Evolutionary conservation across 2,113 vertebrate species (phyloP).

Genomic region (Dasyurus viverrinus): DNA sequence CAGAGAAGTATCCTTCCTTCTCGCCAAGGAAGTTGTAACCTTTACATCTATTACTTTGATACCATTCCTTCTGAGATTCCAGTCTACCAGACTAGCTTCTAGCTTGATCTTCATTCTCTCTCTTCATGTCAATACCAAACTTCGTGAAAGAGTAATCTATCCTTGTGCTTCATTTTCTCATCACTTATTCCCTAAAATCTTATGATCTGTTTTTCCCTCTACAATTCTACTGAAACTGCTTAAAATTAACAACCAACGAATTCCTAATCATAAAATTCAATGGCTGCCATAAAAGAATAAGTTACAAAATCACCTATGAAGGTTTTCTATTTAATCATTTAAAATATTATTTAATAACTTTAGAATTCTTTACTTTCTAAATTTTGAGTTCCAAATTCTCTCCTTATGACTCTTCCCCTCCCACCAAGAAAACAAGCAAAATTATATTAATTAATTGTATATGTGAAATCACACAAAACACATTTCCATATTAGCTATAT

Average conservation of each 20-base stretch:
- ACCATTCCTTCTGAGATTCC: neutral
- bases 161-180: neutral
- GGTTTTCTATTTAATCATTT: neutral
- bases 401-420: neutral
- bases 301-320: neutral
- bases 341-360: neutral
- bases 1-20: neutral
- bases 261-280: neutral
- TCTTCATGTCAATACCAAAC: neutral
- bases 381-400: neutral
- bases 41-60: neutral
- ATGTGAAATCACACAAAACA: neutral
- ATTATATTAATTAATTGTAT: neutral
- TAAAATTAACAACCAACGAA: neutral
- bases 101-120: neutral
- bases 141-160: neutral
- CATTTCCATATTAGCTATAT: neutral
- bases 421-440: neutral
- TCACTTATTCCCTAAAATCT: neutral
- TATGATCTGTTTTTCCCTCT: neutral
- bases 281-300: neutral
- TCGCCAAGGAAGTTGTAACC: neutral
- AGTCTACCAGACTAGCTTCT: neutral
- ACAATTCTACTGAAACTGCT: neutral
- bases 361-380: neutral